Evolutionary conservation across 2,888 invertebrate genomes (phyloP), one percentile per base, ranked within the genome.

Genomic region (Orchesella flavescens): DNA sequence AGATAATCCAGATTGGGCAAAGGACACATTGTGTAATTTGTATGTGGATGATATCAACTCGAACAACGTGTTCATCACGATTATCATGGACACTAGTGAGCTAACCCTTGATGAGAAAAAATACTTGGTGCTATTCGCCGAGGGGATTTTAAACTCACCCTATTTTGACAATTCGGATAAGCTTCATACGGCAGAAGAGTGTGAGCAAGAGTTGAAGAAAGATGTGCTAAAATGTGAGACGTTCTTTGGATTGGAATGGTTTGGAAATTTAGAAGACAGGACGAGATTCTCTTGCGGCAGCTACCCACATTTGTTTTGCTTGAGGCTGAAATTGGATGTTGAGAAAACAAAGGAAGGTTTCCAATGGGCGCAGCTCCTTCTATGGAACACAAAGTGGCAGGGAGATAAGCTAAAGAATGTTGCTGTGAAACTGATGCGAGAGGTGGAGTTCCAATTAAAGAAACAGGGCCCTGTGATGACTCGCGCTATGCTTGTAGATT

Each of bases 351-450:
- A 92, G 19, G 92, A 92, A 84, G 94, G 95, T 0, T 93, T 97
- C 10, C 91, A 93, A 74, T 96, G 95, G 93, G 90, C 96, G 73
- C 92, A 93, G 86, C 95, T 96, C 88, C 91, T 97, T 44, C 89
- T 97, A 44, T 94, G 93, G 89, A 90, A 93, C 9, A 93, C 94
- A 0, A 92, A 93, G 86, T 93, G 96, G 87, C 93, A 93, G 0
- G 92, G 92, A 15, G 95, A 96, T 71, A 91, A 96, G 85, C 90
- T 96, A 68, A 92, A 94, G 88, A 94, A 95, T 53, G 93, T 95
- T 87, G 94, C 94, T 0, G 93, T 93, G 83, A 95, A 96, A 90
- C 92, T 96, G 90, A 92, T 94, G 69, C 96, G 95, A 88, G 94
- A 95, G 84, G 94, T 95, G 0, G 92, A 95, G 34, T 34, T 34